Conservation (phyloP, 2,797 vertebrate genomes). For the Cyclopterus lumpus region DNA sequence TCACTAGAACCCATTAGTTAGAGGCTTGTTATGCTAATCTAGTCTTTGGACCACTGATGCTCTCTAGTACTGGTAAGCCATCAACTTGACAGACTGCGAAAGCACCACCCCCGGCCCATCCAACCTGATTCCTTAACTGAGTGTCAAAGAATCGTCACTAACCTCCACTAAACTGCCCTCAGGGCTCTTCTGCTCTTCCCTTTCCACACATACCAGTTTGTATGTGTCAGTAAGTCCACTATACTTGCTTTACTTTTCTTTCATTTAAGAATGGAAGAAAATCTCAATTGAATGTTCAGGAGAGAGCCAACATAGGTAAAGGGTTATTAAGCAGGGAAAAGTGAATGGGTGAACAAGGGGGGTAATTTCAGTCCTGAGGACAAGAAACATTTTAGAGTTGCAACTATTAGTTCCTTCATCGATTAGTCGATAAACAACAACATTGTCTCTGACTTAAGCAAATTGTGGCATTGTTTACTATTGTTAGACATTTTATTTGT, state of each 20-base stretch:
- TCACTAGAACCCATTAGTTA: conserved; percentile 71
- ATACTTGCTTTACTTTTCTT: background rate
- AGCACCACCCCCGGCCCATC: conserved; percentile 45
- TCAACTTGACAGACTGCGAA: conserved; percentile 68
- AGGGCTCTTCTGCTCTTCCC: conserved; percentile 14
- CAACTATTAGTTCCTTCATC: background rate
- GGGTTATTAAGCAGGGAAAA: background rate
- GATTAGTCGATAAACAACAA: background rate
- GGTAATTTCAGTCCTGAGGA: background rate
- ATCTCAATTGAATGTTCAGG: background rate
- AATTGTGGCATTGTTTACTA: background rate
- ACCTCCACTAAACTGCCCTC: conserved; percentile 48
- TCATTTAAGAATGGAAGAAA: background rate
- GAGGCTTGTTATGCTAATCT: conserved; percentile 87
- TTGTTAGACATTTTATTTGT: background rate
- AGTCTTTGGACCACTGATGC: conserved; percentile 64
- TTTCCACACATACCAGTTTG: background rate
- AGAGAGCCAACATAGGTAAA: background rate
- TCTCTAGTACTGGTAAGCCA: conserved; percentile 69
- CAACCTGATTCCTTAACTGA: conserved; percentile 47
- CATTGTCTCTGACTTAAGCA: background rate
- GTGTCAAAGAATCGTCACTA: conserved; percentile 47
- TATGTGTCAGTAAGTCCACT: background rate
- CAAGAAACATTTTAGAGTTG: background rate
- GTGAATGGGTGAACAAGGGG: background rate